These are phyloP conservation scores for Argynnis bischoffii DNA, from an alignment of 2,888 invertebrate genomes.

Conservation along the genomic window DNA sequence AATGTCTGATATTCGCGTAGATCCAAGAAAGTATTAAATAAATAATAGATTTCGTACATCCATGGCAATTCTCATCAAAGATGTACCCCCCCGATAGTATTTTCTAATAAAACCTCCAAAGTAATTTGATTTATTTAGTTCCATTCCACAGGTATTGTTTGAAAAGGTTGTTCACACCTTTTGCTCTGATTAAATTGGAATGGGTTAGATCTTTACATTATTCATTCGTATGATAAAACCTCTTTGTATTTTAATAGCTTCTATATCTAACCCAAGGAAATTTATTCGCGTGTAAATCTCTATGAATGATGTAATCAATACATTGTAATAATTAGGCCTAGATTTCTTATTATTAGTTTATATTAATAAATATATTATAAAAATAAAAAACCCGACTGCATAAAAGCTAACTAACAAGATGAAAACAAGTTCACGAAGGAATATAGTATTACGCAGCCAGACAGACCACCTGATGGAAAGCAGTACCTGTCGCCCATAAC, in stretches of 20 bases:
- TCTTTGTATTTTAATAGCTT: conserved; percentile 41
- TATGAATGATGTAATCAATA: conserved; percentile 10
- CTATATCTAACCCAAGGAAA: conserved; percentile 25
- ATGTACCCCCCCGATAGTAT: conserved; percentile 19
- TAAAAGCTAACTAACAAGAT: no score
- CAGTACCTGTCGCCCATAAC: no score
- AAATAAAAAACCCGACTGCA: no score
- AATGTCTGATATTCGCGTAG: no score
- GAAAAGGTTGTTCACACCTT: conserved; percentile 41
- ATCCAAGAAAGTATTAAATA: not conserved
- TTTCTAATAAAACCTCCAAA: conserved; percentile 25
- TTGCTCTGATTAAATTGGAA: conserved; percentile 41
- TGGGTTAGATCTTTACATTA: conserved; percentile 39
- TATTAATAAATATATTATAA: no score
- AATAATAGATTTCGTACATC: not conserved
- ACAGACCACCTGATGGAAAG: no score
- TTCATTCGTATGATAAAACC: conserved; percentile 42
- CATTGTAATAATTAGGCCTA: not conserved
- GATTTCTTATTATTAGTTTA: no score
- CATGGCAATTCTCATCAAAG: conserved; percentile 21
- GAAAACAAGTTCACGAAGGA: no score
- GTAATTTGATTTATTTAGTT: conserved; percentile 39
- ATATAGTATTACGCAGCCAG: no score
- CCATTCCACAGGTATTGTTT: conserved; percentile 38
- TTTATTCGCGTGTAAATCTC: conserved; percentile 35